Evolutionary conservation across 2,113 vertebrate species (phyloP), one percentile per base, ranked within the genome.

Genomic region (Xyrauchen texanus): DNA sequence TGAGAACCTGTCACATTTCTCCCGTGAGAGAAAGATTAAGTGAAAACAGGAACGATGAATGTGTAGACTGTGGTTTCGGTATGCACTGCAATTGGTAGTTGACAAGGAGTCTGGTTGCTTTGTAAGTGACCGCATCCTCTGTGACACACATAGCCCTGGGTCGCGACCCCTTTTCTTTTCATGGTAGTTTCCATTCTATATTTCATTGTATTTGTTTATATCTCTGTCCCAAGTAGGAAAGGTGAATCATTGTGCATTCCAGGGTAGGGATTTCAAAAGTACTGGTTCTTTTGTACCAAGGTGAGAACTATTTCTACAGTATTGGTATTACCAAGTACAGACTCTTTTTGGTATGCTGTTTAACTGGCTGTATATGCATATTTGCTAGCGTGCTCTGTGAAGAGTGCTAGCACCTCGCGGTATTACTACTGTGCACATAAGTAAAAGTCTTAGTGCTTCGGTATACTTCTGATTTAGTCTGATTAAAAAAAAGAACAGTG

Each of bases 21-120:
- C 47, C 61, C 6, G 3, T 15, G 73, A 76, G 75, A 67, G 12
- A 44, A 80, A 71, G 51, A 71, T 47, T 58, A 77, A 80, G 57
- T 21, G 68, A 74, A 74, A 47, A 57, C 7, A 4, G 15, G 45
- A 49, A 57, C 8, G 0, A 67, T 21, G 15, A 51, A 79, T 49
- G 67, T 16, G n/a, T 16, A 62, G 47, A n/a, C 53, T 63, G n/a
- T 10, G 51, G 49, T 55, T 55, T 53, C 2, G 2, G 34, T 63
- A 5, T 73, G 1, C 51, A 55, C 47, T 44, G 60, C 62, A 44
- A 16, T 44, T 76, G 13, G 53, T 76, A 15, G 61, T 42, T 65
- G 47, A 44, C 15, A n/a, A 49, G 44, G 62, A 65, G 60, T 75
- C 60, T 75, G 60, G 72, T 62, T 63, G 58, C 2, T 65, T 15